Conservation (phyloP, 2,113 vertebrate genomes). For the Danionella cerebrum region DNA sequence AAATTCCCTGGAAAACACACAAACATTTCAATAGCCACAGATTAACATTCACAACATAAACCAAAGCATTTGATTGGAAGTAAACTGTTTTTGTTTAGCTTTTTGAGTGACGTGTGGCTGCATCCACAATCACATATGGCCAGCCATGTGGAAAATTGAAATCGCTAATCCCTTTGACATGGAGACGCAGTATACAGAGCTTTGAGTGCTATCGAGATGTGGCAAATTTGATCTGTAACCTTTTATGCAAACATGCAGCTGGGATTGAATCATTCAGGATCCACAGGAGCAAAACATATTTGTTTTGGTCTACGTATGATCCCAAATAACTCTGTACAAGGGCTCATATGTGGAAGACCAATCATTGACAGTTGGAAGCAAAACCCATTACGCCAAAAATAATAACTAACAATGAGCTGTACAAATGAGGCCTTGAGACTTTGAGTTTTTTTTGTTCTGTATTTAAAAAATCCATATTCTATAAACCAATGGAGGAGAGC, state of each 20-base stretch:
- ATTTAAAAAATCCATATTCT: too few species aligned
- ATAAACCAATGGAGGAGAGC: too few species aligned
- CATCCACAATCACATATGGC: conserved; percentile 1
- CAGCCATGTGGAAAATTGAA: conserved; percentile 35
- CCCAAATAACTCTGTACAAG: background rate
- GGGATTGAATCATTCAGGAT: background rate
- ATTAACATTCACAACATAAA: background rate
- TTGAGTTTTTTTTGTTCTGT: too few species aligned
- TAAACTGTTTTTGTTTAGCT: background rate
- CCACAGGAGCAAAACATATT: background rate
- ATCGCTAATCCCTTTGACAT: conserved; percentile 12
- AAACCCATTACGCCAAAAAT: background rate
- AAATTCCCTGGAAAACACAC: conserved; percentile 77
- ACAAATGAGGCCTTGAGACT: background rate
- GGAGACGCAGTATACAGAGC: background rate
- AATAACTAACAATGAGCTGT: background rate
- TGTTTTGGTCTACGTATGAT: background rate
- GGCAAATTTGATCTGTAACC: background rate
- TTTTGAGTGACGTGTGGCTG: background rate
- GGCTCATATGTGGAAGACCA: background rate
- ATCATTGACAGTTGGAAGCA: background rate
- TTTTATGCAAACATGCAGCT: background rate
- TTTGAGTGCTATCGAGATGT: conserved; percentile 7
- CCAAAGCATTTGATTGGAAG: background rate
- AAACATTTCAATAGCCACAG: background rate